A percentile compares a stretch with the other conserved stretches of the same genome.
Evolutionary conservation across 2,113 vertebrate genomes (phyloP).

Genomic region (Sebastes schlegelii): DNA sequence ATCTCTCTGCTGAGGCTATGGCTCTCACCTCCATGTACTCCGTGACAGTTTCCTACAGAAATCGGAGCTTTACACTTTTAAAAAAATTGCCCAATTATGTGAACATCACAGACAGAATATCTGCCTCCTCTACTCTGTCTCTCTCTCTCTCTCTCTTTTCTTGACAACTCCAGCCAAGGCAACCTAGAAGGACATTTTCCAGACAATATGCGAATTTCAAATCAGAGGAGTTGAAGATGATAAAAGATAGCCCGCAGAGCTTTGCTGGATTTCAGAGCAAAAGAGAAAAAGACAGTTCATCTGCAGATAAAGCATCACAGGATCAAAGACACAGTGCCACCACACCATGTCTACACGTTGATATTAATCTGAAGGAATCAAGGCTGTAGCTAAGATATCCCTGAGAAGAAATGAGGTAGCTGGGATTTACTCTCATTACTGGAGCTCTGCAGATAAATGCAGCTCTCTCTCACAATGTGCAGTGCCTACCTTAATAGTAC

Average conservation of each 20-base stretch:
- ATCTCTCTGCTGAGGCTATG: slow-evolving; percentile 43
- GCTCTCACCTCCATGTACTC: slow-evolving; percentile 4
- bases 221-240: slow-evolving; percentile 60
- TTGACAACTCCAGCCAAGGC: slow-evolving; percentile 30
- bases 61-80: slow-evolving; percentile 14
- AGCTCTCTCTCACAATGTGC: slow-evolving; percentile 39
- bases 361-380: slow-evolving; percentile 69
- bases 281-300: slow-evolving; percentile 54
- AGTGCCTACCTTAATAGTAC: slow-evolving; percentile 62
- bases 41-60: slow-evolving; percentile 18
- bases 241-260: slow-evolving; percentile 40
- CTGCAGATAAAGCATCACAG: slow-evolving; percentile 52
- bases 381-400: slow-evolving; percentile 51
- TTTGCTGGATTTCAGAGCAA: slow-evolving; percentile 54
- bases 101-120: slow-evolving; percentile 3
- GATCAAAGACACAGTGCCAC: slow-evolving; percentile 66
- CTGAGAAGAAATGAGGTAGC: slow-evolving; percentile 37
- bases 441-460: slow-evolving; percentile 45
- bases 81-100: slow-evolving; percentile 36
- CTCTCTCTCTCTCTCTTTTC: neutral
- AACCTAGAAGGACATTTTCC: slow-evolving; percentile 44
- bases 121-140: neutral
- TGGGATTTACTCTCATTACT: slow-evolving; percentile 55
- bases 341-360: slow-evolving; percentile 46
- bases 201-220: slow-evolving; percentile 47